phyloP scores from a whole-genome alignment of 2,888 invertebrate species.

The Galerucella calmariensis region DNA sequence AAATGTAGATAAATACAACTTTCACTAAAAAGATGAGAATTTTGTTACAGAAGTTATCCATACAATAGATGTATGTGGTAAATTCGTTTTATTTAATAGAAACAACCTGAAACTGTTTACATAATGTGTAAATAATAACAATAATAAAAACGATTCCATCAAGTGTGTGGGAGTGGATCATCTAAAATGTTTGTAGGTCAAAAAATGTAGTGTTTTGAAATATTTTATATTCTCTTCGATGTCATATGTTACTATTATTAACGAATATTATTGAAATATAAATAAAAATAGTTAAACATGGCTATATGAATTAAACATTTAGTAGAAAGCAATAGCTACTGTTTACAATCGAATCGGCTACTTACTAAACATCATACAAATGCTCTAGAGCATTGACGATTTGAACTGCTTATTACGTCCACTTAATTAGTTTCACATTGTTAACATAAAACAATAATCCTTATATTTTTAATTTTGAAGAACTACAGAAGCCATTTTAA shows the following conservation, averaged over 20 bases:
- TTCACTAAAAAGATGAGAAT: background rate
- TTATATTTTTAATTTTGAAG: background rate
- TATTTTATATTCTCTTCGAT: background rate
- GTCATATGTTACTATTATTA: background rate
- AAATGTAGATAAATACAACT: background rate
- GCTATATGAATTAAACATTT: background rate
- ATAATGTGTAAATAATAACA: background rate
- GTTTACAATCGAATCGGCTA: background rate
- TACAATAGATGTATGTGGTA: background rate
- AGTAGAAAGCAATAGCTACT: background rate
- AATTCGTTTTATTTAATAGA: background rate
- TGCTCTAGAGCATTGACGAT: constrained; percentile 2
- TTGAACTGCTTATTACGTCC: background rate
- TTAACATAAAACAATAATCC: background rate
- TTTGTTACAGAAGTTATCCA: background rate
- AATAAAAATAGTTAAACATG: background rate
- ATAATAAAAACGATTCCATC: background rate
- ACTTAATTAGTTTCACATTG: constrained; percentile 6
- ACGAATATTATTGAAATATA: background rate
- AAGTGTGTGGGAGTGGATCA: background rate
- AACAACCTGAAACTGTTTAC: background rate
- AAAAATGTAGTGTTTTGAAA: background rate
- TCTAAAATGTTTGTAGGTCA: constrained; percentile 5
- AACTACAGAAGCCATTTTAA: constrained; percentile 22
- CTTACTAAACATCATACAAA: background rate